These are phyloP conservation scores for Lasioglossum lativentre DNA, from an alignment of 2,888 invertebrate genomes.

Conservation along the genomic window DNA sequence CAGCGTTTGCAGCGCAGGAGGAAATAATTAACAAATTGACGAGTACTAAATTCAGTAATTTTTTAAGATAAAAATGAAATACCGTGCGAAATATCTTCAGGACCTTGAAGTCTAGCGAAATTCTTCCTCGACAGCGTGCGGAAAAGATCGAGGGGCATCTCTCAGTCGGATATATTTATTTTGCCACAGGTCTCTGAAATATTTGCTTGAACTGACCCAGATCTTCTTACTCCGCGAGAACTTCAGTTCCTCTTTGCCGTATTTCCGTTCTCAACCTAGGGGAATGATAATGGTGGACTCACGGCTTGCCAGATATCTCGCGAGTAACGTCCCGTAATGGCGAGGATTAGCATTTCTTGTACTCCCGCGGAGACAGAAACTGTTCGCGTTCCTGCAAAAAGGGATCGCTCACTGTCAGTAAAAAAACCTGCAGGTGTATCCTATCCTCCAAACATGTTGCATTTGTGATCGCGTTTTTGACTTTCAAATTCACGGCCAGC, in stretches of 20 bases:
- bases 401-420: not conserved
- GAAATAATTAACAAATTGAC: not conserved
- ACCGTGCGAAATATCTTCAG: not conserved
- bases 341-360: slow-evolving; percentile 58
- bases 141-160: slow-evolving; percentile 27
- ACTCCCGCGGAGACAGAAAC: slow-evolving; percentile 18
- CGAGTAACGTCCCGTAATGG: slow-evolving; percentile 43
- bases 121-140: slow-evolving; percentile 12
- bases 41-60: not conserved
- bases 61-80: not conserved
- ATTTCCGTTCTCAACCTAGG: slow-evolving; percentile 29
- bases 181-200: slow-evolving; percentile 60
- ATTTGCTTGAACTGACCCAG: slow-evolving; percentile 58
- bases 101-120: slow-evolving; percentile 22
- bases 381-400: slow-evolving; percentile 21
- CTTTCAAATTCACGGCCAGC: not conserved
- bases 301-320: slow-evolving; percentile 33
- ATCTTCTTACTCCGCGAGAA: slow-evolving; percentile 52
- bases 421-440: slow-evolving; percentile 13
- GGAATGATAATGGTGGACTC: slow-evolving; percentile 45
- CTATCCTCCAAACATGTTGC: not conserved
- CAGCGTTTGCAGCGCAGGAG: not conserved
- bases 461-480: not conserved
- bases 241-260: slow-evolving; percentile 54
- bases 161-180: slow-evolving; percentile 52